Percentiles rank a stretch among this genome's conserved stretches.
These are phyloP conservation scores for Cryptoprocta ferox DNA, from an alignment of 2,797 vertebrate genomes.

Conservation along the genomic window DNA sequence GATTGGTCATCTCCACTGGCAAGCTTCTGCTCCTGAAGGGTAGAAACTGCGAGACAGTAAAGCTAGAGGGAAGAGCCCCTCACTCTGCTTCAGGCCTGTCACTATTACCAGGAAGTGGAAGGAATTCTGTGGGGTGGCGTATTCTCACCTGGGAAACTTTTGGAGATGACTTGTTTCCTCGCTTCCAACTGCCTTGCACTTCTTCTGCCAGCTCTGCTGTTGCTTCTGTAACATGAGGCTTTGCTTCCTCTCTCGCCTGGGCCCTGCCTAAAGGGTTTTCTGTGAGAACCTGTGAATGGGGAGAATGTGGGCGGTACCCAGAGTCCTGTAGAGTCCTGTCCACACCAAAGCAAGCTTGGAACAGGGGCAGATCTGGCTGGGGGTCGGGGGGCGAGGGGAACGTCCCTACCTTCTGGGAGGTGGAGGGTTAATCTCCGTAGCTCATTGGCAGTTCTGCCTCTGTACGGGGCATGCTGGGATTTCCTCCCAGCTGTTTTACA, in stretches of 20 bases:
- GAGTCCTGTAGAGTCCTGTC: not conserved
- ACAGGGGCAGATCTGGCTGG: not conserved
- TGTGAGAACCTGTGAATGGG: not conserved
- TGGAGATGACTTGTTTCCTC: not conserved
- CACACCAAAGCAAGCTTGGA: not conserved
- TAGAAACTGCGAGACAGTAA: accelerated
- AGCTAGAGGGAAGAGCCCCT: not conserved
- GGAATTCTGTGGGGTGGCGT: not conserved
- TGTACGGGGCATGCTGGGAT: slow-evolving; percentile 86
- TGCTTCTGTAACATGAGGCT: not conserved
- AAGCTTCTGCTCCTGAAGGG: not conserved
- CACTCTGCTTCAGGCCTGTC: not conserved
- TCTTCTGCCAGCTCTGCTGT: not conserved
- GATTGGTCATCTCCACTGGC: not conserved
- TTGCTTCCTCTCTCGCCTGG: not conserved
- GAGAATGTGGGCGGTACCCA: not conserved
- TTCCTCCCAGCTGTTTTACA: slow-evolving; percentile 94
- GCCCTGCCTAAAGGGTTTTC: not conserved
- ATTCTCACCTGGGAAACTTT: not conserved
- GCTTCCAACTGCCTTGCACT: not conserved
- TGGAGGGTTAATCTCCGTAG: slow-evolving; percentile 81
- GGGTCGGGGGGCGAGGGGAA: not conserved
- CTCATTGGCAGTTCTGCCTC: slow-evolving; percentile 84
- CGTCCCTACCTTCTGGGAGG: slow-evolving; percentile 56
- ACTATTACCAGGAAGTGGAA: not conserved